phyloP scores from a whole-genome alignment of 2,888 invertebrate species.

The Amaurobius ferox region DNA sequence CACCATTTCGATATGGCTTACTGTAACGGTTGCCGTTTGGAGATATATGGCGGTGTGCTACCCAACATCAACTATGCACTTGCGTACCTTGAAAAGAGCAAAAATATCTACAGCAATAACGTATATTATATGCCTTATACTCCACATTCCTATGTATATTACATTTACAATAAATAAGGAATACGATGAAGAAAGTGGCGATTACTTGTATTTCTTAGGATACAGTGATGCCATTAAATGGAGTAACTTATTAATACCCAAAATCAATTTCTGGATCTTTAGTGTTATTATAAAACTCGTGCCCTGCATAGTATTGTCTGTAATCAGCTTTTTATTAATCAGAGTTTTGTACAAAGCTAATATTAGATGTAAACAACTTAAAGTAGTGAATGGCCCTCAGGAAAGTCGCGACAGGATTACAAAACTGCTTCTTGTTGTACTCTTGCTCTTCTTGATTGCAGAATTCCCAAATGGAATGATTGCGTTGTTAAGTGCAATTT shows the following conservation, averaged over 20 bases:
- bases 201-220: conserved; percentile 78
- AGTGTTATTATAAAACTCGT: conserved; percentile 95
- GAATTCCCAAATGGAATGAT: conserved; percentile 89
- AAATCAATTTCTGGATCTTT: conserved; percentile 92
- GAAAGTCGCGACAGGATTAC: conserved; percentile 86
- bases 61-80: conserved; percentile 58
- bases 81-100: too few relatives aligned
- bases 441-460: conserved; percentile 90
- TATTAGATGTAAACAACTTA: conserved; percentile 73
- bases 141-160: conserved; percentile 91
- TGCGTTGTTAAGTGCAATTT: conserved; percentile 84
- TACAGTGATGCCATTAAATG: conserved; percentile 82
- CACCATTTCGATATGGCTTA: conserved; percentile 95
- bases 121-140: conserved; percentile 88
- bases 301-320: conserved; percentile 90
- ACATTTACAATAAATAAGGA: conserved; percentile 83
- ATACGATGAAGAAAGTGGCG: conserved; percentile 32
- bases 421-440: conserved; percentile 89
- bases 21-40: conserved; percentile 94
- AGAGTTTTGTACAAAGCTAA: conserved; percentile 75
- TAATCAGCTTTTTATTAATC: conserved; percentile 79
- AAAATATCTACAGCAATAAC: conserved; percentile 88
- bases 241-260: conserved; percentile 80
- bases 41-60: conserved; percentile 86
- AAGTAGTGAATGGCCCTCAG: conserved; percentile 60